Percentiles rank a stretch among this genome's conserved stretches.
Evolutionary conservation across 2,797 vertebrate species (phyloP).

Genomic region (Eremophila alpestris): DNA sequence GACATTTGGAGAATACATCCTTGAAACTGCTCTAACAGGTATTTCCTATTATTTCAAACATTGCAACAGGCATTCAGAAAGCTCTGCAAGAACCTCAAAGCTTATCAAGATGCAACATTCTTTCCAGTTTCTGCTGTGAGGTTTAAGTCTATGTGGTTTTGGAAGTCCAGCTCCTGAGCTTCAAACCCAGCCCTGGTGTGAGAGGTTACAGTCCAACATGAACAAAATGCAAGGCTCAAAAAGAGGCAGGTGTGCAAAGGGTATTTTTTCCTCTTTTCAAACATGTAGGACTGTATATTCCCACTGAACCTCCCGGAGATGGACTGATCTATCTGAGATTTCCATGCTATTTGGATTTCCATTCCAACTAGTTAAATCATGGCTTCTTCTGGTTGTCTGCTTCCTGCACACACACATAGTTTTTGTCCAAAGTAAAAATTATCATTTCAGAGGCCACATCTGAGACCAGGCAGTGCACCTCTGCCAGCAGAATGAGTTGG

Average conservation of each 20-base stretch:
- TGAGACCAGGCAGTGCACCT: fast-evolving
- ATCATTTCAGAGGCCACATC: neutral
- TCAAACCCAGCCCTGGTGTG: neutral
- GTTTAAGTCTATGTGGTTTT: neutral
- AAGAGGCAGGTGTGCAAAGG: neutral
- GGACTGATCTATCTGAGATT: neutral
- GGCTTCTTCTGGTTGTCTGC: neutral
- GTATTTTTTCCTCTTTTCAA: neutral
- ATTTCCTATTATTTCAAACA: neutral
- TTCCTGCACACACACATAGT: neutral
- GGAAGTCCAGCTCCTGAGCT: neutral
- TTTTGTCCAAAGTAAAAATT: neutral
- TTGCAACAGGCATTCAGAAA: neutral
- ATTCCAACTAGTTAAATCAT: neutral
- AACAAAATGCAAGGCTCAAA: neutral
- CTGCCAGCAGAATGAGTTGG: neutral
- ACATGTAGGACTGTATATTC: neutral
- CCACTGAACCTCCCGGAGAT: neutral
- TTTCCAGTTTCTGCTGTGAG: neutral
- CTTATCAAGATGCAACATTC: neutral
- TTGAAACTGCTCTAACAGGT: neutral
- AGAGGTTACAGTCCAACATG: neutral
- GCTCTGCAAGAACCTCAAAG: neutral
- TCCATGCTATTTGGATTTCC: neutral
- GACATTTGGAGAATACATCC: neutral